Percentiles rank a stretch among this genome's conserved stretches.
Conservation (phyloP, 1,140 invertebrate genomes). For the Rhopalosiphum padi region DNA sequence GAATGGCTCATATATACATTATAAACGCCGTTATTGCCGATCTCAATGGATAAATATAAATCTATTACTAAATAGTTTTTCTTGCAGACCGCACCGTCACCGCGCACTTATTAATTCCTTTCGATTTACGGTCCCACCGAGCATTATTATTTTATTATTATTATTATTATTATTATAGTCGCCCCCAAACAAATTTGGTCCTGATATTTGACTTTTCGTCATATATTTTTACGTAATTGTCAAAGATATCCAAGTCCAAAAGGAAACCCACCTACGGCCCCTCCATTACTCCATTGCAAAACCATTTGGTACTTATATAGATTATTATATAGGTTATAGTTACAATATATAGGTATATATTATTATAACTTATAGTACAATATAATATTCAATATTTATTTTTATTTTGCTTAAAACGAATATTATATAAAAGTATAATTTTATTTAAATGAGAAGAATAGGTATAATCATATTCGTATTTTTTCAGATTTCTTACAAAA, state of each 20-base stretch:
- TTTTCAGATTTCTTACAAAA: background rate
- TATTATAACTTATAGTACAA: background rate
- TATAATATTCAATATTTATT: background rate
- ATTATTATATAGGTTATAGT: background rate
- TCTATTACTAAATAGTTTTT: slow-evolving; percentile 18
- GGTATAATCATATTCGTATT: background rate
- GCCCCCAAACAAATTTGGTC: background rate
- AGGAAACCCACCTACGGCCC: background rate
- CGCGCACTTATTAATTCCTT: slow-evolving; percentile 18
- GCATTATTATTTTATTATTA: background rate
- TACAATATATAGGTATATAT: background rate
- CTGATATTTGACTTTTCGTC: background rate
- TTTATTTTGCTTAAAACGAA: background rate
- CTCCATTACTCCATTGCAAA: background rate
- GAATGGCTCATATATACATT: background rate
- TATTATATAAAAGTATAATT: background rate
- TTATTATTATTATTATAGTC: background rate
- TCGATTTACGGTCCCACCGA: background rate
- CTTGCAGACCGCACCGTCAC: background rate
- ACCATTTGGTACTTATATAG: background rate
- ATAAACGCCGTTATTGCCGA: slow-evolving; percentile 6
- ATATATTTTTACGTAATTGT: background rate
- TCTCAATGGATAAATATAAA: background rate
- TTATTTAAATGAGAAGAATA: background rate
- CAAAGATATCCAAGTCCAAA: background rate